Percentiles rank a stretch among this genome's conserved stretches.
These are phyloP conservation scores for Rhaphigaster nebulosa DNA, from an alignment of 2,888 invertebrate genomes.

Conservation along the genomic window DNA sequence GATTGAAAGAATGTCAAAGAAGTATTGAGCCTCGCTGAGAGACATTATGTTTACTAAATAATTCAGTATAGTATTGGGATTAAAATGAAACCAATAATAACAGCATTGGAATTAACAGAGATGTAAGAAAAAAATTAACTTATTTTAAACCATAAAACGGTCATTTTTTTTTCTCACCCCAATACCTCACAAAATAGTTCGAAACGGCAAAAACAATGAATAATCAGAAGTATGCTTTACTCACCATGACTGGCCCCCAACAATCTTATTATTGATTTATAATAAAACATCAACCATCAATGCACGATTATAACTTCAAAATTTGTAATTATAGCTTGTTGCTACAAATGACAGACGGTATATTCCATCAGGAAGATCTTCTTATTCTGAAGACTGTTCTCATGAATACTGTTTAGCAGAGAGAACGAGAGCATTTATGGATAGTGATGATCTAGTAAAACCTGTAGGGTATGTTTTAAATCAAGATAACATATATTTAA, in stretches of 20 bases:
- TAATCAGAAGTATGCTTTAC: not conserved
- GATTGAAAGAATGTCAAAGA: no score
- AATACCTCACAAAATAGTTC: no score
- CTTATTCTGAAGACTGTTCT: not conserved
- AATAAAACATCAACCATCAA: not conserved
- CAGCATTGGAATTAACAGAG: no score
- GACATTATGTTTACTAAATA: no score
- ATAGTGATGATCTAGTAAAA: not conserved
- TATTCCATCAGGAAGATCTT: slow-evolving; percentile 6
- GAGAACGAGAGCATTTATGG: not conserved
- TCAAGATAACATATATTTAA: not conserved
- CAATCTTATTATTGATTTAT: not conserved
- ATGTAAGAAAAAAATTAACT: no score
- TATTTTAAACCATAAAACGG: no score
- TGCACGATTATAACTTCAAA: not conserved
- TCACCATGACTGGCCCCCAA: not conserved
- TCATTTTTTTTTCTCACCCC: no score
- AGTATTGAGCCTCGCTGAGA: no score
- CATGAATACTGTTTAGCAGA: slow-evolving; percentile 52
- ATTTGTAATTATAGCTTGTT: not conserved
- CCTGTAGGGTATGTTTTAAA: slow-evolving; percentile 38
- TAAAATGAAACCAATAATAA: no score
- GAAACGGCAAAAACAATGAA: no score
- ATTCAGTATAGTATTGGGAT: no score
- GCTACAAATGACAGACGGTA: slow-evolving; percentile 8